Percentiles rank a stretch among this genome's conserved stretches.
Conservation (phyloP, 1,140 invertebrate genomes). For the Mamestra configurata region DNA sequence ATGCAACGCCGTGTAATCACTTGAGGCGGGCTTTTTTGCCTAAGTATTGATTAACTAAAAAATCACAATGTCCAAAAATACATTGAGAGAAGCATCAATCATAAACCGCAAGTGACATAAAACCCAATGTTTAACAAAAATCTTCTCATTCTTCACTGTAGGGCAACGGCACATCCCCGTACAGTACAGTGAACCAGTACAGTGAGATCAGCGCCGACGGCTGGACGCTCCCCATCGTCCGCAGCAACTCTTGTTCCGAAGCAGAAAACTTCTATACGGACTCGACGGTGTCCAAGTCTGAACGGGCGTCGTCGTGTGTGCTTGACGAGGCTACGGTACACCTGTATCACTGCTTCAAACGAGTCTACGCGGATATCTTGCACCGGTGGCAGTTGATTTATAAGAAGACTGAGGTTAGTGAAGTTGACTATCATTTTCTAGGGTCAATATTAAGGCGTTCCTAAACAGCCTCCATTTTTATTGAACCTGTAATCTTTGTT, state of each 20-base stretch:
- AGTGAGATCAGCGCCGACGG: conserved; percentile 93
- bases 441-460: too few species aligned
- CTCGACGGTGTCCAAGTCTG: conserved; percentile 74
- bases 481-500: too few species aligned
- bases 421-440: not conserved
- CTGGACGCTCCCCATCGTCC: conserved; percentile 89
- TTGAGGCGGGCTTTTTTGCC: too few species aligned
- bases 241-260: conserved; percentile 97
- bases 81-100: too few species aligned
- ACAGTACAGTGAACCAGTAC: conserved; percentile 96
- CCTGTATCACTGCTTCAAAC: conserved; percentile 95
- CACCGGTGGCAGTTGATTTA: conserved; percentile 94
- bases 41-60: too few species aligned
- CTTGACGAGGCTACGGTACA: conserved; percentile 83
- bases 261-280: conserved; percentile 90
- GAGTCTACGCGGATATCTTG: conserved; percentile 96
- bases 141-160: too few species aligned
- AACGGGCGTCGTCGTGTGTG: conserved; percentile 72
- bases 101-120: too few species aligned
- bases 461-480: too few species aligned
- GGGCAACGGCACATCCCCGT: conserved; percentile 94
- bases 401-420: conserved; percentile 91
- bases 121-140: too few species aligned
- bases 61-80: too few species aligned
- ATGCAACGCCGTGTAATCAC: too few species aligned